phyloP scores from a whole-genome alignment of 2,113 vertebrate species.

The Nothobranchius furzeri region DNA sequence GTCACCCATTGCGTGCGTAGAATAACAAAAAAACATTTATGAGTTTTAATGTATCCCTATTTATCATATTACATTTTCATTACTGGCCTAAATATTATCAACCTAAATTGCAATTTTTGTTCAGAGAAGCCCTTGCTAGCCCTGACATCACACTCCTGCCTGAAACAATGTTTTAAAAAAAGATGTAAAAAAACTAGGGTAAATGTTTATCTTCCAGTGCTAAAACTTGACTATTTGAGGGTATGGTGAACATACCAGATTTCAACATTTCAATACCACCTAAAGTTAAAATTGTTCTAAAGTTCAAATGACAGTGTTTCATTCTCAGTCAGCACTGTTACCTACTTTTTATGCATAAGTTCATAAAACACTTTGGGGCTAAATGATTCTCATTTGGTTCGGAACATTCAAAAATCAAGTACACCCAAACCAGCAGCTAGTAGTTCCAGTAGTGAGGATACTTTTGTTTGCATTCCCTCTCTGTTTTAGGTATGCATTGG shows the following conservation, averaged over 20 bases:
- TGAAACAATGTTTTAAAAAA: no score
- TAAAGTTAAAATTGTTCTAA: not conserved
- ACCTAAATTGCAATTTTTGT: no score
- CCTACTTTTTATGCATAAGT: no score
- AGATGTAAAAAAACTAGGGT: no score
- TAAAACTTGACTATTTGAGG: not conserved
- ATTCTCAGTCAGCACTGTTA: not conserved
- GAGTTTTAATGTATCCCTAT: no score
- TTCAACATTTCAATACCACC: not conserved
- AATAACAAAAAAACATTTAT: no score
- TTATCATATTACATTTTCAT: no score
- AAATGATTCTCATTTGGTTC: not conserved
- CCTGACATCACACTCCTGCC: no score
- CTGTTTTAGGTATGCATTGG: slow-evolving; percentile 14
- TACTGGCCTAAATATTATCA: no score
- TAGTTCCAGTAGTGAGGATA: not conserved
- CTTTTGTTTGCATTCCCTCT: slow-evolving; percentile 19
- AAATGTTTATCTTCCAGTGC: not conserved
- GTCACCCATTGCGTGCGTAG: no score
- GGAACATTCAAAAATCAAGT: not conserved
- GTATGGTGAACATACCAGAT: no score
- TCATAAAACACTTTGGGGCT: not conserved
- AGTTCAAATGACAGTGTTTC: not conserved
- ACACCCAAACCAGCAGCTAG: not conserved
- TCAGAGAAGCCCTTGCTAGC: no score